Conservation (phyloP, 2,888 invertebrate species). For the Lepidocyrtoides sp. region DNA sequence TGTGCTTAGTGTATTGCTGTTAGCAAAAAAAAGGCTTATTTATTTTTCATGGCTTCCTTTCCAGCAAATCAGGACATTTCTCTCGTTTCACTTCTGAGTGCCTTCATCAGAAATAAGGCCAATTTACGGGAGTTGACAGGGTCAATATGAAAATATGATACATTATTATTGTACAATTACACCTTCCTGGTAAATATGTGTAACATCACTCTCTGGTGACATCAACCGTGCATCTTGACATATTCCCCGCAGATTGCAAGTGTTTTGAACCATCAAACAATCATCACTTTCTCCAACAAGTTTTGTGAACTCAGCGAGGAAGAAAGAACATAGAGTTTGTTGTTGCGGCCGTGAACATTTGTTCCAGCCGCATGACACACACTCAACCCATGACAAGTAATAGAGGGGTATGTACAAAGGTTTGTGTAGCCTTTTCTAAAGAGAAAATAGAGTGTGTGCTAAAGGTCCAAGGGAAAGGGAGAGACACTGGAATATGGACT, state of each 20-base stretch:
- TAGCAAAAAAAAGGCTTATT: too few species aligned
- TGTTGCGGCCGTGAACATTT: not conserved
- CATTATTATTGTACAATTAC: not conserved
- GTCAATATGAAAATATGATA: constrained; percentile 38
- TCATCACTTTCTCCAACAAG: constrained; percentile 9
- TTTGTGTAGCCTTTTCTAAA: not conserved
- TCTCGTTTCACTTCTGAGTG: not conserved
- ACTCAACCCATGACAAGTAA: not conserved
- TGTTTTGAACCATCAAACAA: constrained; percentile 52
- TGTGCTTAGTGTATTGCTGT: too few species aligned
- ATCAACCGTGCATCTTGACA: not conserved
- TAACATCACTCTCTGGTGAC: not conserved
- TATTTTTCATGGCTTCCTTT: too few species aligned
- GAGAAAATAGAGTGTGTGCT: not conserved
- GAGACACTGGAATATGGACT: constrained; percentile 21
- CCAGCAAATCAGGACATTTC: too few species aligned
- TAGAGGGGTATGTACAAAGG: not conserved
- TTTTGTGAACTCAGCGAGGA: not conserved
- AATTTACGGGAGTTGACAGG: constrained; percentile 22
- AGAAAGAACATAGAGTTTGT: constrained; percentile 3
- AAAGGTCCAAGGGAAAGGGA: constrained; percentile 26
- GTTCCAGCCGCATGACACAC: constrained; percentile 4
- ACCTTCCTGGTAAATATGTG: not conserved
- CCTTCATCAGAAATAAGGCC: constrained; percentile 3
- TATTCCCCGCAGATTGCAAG: constrained; percentile 20